Percentiles rank a stretch among this genome's conserved stretches.
Conservation (phyloP, 2,113 vertebrate genomes). For the Spea bombifrons region DNA sequence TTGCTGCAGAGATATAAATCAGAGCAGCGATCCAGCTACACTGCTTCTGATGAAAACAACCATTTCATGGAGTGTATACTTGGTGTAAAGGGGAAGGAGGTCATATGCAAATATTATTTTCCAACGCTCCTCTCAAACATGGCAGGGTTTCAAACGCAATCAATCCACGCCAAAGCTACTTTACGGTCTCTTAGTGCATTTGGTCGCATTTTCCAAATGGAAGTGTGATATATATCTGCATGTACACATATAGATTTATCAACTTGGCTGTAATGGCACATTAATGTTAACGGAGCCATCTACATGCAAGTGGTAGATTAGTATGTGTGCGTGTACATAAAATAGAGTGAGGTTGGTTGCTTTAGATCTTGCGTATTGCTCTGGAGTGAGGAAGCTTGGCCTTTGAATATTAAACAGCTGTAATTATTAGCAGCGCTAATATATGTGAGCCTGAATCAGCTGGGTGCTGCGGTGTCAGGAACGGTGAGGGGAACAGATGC, state of each 20-base stretch:
- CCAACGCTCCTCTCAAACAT: conserved; percentile 23
- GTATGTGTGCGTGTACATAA: not conserved
- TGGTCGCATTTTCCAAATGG: not conserved
- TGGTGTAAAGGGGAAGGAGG: conserved; percentile 42
- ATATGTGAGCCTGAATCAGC: conserved; percentile 48
- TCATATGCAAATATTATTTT: conserved; percentile 42
- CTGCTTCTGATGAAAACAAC: conserved; percentile 36
- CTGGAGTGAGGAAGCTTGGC: conserved; percentile 29
- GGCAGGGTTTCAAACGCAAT: conserved; percentile 30
- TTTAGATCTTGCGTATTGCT: conserved; percentile 21
- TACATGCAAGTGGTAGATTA: conserved; percentile 9
- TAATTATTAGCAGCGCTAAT: conserved; percentile 49
- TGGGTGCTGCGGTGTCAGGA: conserved; percentile 41
- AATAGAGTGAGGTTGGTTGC: conserved; percentile 1
- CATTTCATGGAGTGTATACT: conserved; percentile 30
- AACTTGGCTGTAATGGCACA: not conserved
- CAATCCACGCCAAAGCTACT: conserved; percentile 8
- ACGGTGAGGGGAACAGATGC: conserved; percentile 43
- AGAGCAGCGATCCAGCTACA: conserved; percentile 27
- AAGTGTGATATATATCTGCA: not conserved
- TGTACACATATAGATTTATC: not conserved
- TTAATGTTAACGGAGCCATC: not conserved
- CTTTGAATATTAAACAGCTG: conserved; percentile 45
- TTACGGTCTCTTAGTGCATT: not conserved
- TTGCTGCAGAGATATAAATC: conserved; percentile 48